Evolutionary conservation across 2,888 invertebrate species (phyloP), one percentile per base, ranked within the genome.

Genomic region (Clistopyga incitator): DNA sequence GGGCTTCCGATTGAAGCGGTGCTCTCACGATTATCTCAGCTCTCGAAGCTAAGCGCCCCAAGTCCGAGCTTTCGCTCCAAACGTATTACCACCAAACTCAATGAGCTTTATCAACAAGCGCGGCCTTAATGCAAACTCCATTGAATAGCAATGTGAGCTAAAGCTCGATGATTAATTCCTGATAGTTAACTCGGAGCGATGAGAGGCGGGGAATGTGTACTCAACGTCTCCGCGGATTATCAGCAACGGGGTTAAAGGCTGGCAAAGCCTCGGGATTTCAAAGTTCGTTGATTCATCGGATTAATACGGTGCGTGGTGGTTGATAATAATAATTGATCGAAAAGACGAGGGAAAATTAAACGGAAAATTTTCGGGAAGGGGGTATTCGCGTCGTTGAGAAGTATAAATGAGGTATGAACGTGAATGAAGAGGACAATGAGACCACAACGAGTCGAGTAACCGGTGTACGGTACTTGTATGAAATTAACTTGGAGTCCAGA

Each of bases 401-500:
- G 45, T 67, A 23, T 67, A n/a, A 47, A 67, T 67, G 45, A 45
- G 45, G 15, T 3, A 34, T 42, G 20, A 23, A 75, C n/a, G 20
- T 20, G 59, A 45, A 72, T 15, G 59, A 72, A 25, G 11, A 47
- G 15, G 59, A 59, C 59, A 72, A 72, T 72, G 59, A 59, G 45
- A 59, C 72, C 72, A 52, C 76, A 67, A 45, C 76, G 68, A 77
- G 59, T 59, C 25, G 56, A 29, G 56, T 56, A 68, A 76, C 47
- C 34, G 59, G 64, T 18, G 38, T 38, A 25, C 13, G 34, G n/a
- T n/a, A 34, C 47, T 68, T 20, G 81, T 85, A 86, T 80, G 80
- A 86, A 86, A 86, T 87, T 86, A 84, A 79, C 86, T 83, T 81
- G 81, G 84, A 84, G 81, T 85, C 84, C 59, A 50, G 68, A 34